Evolutionary conservation across 2,888 invertebrate genomes (phyloP), one percentile per base, ranked within the genome.

Genomic region (Psylliodes chrysocephalus): DNA sequence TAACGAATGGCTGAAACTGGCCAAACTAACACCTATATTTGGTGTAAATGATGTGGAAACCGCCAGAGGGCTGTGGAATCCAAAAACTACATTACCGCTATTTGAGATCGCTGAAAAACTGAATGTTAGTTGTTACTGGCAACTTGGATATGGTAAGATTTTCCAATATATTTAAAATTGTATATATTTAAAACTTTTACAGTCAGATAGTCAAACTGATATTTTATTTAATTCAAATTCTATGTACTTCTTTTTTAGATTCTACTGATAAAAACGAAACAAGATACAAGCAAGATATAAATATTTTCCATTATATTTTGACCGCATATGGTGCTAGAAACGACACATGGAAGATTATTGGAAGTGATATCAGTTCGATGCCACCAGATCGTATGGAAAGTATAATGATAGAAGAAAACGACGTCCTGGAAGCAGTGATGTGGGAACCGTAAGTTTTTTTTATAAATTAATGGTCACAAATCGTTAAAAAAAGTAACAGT

Each of bases 61-160:
- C 66, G 82, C 80, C 10, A 73, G 77, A 0, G 83, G 84, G 0
- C 84, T 85, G 0, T 93, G 92, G 91, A 88, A 92, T 75, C 87
- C 91, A 0, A 87, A 88, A 73, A 86, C 90, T 0, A 87, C 90
- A 0, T 76, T 89, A 38, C 85, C 87, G 28, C 86, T 94, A 12
- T 82, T 95, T 49, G 87, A 90, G 2, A 87, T 89, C 51, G 89
- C 90, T 4, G 88, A 90, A 64, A 85, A 86, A 73, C 86, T 88
- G 63, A 86, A 87, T 33, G 86, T 87, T 5, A 86, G 88, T 62
- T 86, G 90, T 18, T 88, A 86, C 69, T 93, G 91, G 91, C 91
- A 93, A 79, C 79, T 92, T 15, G 91, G 90, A 59, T 89, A 89
- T 77, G 90, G 91, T 91, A 80, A 83, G 82, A n/a, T n/a, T n/a